Evolutionary conservation across 2,113 vertebrate genomes (phyloP).

Genomic region (Apodemus speciosus): DNA sequence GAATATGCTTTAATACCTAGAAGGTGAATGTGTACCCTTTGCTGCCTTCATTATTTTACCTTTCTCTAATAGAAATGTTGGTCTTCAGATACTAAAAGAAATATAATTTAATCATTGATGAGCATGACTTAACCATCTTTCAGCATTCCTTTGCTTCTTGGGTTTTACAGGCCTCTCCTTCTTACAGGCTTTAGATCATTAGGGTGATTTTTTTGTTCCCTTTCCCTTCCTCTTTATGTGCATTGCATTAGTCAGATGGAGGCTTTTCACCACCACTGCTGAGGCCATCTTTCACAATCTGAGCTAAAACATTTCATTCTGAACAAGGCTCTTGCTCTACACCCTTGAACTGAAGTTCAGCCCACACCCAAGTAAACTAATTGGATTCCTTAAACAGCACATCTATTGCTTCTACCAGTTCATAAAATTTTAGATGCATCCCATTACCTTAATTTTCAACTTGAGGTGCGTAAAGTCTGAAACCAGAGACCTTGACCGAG

Average conservation of each 20-base stretch:
- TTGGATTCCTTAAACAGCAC: neutral
- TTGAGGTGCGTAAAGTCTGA: neutral
- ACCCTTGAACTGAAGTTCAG: slow-evolving; percentile 32
- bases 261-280: neutral
- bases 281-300: neutral
- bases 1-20: neutral
- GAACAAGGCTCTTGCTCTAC: neutral
- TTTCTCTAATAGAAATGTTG: neutral
- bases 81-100: neutral
- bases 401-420: neutral
- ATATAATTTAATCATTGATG: neutral
- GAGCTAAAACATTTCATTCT: neutral
- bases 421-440: slow-evolving; percentile 10
- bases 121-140: neutral
- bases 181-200: neutral
- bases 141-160: neutral
- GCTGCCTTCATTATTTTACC: neutral
- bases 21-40: neutral
- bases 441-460: slow-evolving; percentile 43
- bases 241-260: neutral
- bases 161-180: neutral
- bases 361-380: neutral
- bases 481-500: neutral
- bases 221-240: neutral
- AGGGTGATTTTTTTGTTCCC: neutral